Percentiles rank a stretch among this genome's conserved stretches.
Conservation (phyloP, 2,888 invertebrate genomes). For the Aphodius granarius region DNA sequence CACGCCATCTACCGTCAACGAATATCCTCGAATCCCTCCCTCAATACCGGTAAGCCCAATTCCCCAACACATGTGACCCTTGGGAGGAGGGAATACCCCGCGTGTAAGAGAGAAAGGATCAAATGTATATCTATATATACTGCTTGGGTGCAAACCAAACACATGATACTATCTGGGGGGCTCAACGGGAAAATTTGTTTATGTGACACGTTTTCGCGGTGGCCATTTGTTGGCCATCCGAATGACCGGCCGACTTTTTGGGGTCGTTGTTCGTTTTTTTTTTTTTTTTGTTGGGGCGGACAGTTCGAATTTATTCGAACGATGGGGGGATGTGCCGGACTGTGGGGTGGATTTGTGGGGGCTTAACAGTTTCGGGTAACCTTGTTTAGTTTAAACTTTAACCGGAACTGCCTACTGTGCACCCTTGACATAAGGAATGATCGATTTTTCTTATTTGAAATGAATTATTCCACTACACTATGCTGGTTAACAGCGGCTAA, state of each 20-base stretch:
- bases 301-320: background rate
- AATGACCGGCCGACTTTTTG: background rate
- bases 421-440: background rate
- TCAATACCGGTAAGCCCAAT: constrained; percentile 33
- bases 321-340: background rate
- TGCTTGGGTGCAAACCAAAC: background rate
- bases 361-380: background rate
- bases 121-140: constrained; percentile 34
- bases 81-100: constrained; percentile 27
- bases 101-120: constrained; percentile 28
- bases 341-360: background rate
- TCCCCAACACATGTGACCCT: constrained; percentile 33
- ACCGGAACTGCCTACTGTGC: background rate
- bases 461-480: no score
- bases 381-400: background rate
- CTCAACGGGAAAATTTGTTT: constrained; percentile 33
- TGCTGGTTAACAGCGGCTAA: no score
- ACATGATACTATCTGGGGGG: constrained; percentile 15
- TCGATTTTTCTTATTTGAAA: no score
- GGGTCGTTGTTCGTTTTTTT: background rate
- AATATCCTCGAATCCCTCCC: background rate
- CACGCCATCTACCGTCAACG: background rate
- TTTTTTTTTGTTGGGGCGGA: background rate
- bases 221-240: background rate
- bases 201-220: constrained; percentile 13